These are phyloP conservation scores for Athripsodes cinereus DNA, from an alignment of 2,888 invertebrate species.

Conservation along the genomic window DNA sequence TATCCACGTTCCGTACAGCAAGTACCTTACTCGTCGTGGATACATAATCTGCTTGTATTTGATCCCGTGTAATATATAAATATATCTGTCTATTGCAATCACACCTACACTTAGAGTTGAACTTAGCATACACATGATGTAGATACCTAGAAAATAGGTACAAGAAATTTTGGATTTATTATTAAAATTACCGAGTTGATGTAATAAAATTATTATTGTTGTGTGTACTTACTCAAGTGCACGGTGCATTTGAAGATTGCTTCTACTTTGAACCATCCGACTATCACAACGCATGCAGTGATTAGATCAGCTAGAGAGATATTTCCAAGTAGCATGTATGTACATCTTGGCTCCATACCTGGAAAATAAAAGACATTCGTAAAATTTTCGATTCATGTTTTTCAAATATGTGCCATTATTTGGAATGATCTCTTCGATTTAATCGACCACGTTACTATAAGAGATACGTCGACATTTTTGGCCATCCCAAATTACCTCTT, in stretches of 20 bases:
- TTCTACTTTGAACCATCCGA: constrained; percentile 43
- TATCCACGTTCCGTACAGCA: constrained; percentile 52
- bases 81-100: constrained; percentile 57
- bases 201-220: neutral
- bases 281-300: constrained; percentile 51
- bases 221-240: no score
- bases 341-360: constrained; percentile 57
- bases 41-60: constrained; percentile 57
- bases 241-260: no score
- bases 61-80: constrained; percentile 58
- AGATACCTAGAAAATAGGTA: constrained; percentile 1
- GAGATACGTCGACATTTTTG: no score
- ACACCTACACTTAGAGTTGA: constrained; percentile 59
- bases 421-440: no score
- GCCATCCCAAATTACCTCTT: no score
- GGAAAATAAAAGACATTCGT: constrained; percentile 23
- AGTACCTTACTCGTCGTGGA: constrained; percentile 50
- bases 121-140: neutral
- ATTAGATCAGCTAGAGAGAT: constrained; percentile 58
- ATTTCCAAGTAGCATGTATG: constrained; percentile 59
- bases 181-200: no score
- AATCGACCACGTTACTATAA: no score
- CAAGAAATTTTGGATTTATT: no score
- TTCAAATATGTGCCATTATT: no score
- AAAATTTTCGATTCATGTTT: no score